Evolutionary conservation across 2,797 vertebrate genomes (phyloP).

Genomic region (Gymnodraco acuticeps): DNA sequence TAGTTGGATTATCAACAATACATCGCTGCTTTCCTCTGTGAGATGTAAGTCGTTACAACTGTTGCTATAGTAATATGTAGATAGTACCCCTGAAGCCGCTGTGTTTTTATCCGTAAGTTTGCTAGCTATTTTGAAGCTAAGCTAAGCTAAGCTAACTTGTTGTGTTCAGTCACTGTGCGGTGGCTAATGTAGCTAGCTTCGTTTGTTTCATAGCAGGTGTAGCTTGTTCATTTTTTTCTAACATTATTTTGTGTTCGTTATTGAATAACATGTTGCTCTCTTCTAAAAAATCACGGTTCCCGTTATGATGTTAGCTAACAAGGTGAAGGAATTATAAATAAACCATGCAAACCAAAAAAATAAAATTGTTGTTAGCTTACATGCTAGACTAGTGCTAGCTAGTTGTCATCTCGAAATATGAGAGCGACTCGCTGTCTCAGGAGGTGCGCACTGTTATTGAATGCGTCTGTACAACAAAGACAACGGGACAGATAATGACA

Average conservation of each 20-base stretch:
- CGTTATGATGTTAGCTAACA: not conserved
- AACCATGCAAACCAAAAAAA: not conserved
- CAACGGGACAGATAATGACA: not conserved
- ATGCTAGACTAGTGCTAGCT: slow-evolving; percentile 54
- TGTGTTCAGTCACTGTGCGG: slow-evolving; percentile 26
- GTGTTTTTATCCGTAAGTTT: slow-evolving; percentile 9
- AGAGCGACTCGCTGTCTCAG: slow-evolving; percentile 68
- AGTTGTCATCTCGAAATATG: slow-evolving; percentile 46
- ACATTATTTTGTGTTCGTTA: not conserved
- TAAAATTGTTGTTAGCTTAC: slow-evolving; percentile 48
- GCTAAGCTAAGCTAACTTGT: slow-evolving; percentile 66
- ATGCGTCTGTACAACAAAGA: not conserved
- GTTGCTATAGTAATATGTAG: not conserved
- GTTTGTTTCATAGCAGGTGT: slow-evolving; percentile 56
- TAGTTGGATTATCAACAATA: not conserved
- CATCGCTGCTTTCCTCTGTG: not conserved
- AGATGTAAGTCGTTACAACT: slow-evolving; percentile 18
- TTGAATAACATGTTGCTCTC: accelerated
- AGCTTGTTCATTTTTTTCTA: not conserved
- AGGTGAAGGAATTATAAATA: not conserved
- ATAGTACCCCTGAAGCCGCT: not conserved
- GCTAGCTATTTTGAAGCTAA: slow-evolving; percentile 7
- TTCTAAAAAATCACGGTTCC: not conserved
- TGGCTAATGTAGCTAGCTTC: slow-evolving; percentile 65
- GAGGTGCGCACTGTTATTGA: slow-evolving; percentile 39